Percentiles rank a stretch among this genome's conserved stretches.
These are phyloP conservation scores for Drosophila nr. perissopoda DNA, from an alignment of 2,888 invertebrate genomes.

Conservation along the genomic window DNA sequence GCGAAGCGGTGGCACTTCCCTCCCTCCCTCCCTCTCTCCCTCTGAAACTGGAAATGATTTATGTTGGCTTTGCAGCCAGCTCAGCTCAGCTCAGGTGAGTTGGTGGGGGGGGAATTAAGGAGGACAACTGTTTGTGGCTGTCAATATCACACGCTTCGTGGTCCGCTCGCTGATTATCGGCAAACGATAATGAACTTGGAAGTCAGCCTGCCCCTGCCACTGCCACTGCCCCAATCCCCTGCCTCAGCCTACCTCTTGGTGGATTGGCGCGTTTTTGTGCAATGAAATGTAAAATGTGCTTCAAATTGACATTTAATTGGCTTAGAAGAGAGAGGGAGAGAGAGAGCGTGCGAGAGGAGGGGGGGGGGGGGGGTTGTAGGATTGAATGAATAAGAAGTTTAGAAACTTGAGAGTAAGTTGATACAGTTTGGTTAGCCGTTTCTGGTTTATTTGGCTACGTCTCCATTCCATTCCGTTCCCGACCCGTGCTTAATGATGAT, in stretches of 20 bases:
- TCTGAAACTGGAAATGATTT: slow-evolving; percentile 72
- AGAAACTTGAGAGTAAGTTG: slow-evolving; percentile 48
- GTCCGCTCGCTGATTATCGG: slow-evolving; percentile 57
- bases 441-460: neutral
- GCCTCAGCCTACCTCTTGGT: neutral
- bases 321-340: slow-evolving; percentile 24
- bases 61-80: slow-evolving; percentile 44
- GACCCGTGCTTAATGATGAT: slow-evolving; percentile 64
- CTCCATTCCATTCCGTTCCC: neutral
- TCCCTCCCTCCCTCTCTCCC: neutral
- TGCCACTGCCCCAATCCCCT: neutral
- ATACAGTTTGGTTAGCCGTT: slow-evolving; percentile 45
- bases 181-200: slow-evolving; percentile 70
- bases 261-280: slow-evolving; percentile 69
- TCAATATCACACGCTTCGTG: slow-evolving; percentile 66
- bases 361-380: neutral
- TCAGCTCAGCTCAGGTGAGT: slow-evolving; percentile 3
- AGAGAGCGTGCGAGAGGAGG: neutral
- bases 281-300: slow-evolving; percentile 70
- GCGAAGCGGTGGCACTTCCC: neutral
- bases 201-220: slow-evolving; percentile 24
- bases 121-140: slow-evolving; percentile 48
- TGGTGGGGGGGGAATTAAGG: neutral
- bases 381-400: slow-evolving; percentile 23
- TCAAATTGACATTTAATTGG: slow-evolving; percentile 74